These are phyloP conservation scores for Perodicticus potto DNA, from an alignment of 2,797 vertebrate genomes.

Conservation along the genomic window DNA sequence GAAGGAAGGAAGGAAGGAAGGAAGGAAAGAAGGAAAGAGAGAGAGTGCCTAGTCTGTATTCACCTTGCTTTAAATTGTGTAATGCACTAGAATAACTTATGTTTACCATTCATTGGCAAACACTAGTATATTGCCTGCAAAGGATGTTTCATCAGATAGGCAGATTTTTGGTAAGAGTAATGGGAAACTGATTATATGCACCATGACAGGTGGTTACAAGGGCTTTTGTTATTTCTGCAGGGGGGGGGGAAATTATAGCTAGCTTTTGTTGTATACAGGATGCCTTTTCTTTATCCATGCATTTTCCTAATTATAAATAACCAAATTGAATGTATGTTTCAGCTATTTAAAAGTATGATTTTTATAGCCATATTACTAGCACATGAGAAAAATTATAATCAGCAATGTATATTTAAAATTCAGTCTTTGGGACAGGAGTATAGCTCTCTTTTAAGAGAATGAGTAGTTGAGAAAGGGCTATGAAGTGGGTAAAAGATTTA, in stretches of 20 bases:
- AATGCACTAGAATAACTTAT: slow-evolving; percentile 94
- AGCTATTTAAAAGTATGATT: slow-evolving; percentile 89
- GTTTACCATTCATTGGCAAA: slow-evolving; percentile 93
- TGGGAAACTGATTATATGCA: slow-evolving; percentile 88
- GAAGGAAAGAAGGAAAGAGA: too few species aligned
- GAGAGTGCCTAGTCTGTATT: slow-evolving; percentile 77
- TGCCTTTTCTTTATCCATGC: slow-evolving; percentile 94
- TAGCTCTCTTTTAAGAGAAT: not conserved
- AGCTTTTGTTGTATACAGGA: slow-evolving; percentile 90
- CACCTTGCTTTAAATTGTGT: slow-evolving; percentile 87
- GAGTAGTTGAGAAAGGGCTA: not conserved
- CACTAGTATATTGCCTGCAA: slow-evolving; percentile 94
- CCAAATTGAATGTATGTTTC: slow-evolving; percentile 95
- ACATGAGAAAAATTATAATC: not conserved
- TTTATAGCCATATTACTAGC: slow-evolving; percentile 74
- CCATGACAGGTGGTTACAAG: slow-evolving; percentile 93
- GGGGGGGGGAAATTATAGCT: slow-evolving; percentile 91
- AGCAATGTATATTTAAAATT: not conserved
- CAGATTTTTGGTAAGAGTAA: slow-evolving; percentile 93
- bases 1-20: too few species aligned
- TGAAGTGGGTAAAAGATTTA: not conserved
- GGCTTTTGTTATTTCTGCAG: slow-evolving; percentile 91
- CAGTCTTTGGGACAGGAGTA: not conserved
- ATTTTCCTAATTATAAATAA: slow-evolving; percentile 96
- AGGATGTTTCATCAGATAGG: slow-evolving; percentile 92